Evolutionary conservation across 2,888 invertebrate species (phyloP), one percentile per base, ranked within the genome.

Genomic region (Nomada ruficornis): DNA sequence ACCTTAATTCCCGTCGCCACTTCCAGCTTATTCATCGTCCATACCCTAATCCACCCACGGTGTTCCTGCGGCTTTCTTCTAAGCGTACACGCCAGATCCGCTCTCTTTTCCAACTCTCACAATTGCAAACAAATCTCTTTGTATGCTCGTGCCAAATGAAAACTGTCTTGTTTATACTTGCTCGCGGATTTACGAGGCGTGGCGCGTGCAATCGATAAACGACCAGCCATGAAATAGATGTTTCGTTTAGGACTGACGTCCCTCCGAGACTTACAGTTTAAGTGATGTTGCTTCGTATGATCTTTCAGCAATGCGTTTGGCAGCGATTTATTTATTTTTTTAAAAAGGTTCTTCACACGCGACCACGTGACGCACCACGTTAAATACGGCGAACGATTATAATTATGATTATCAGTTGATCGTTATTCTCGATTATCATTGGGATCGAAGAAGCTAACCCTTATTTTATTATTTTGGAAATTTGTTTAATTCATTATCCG

Each of bases 91-190:
- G 29, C n/a, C 9, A 20, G n/a, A 15, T 18, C 1, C 29, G 2
- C n/a, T 2, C 26, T 50, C n/a, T 50, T 50, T 47, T 7, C 20
- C 3, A 0, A 0, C 1, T 13, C 59, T 67, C 59, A 18, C 26
- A 13, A 36, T 55, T 9, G 9, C 13, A n/a, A 68, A 1, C 44
- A 44, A 36, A 1, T 72, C 0, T 29, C 18, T 69, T 54, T 62
- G 47, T 26, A 20, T 18, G 20, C 20, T 29, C 18, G 18, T 20
- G 57, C 44, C 10, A 60, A 52, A 26, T 10, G 50, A 50, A 29
- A 64, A 64, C 42, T 50, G 50, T 9, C 47, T 59, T 64, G 64
- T 77, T 77, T 71, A 64, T 65, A 77, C 42, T 64, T n/a, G 23
- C 9, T 5, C 42, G 2, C 18, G n/a, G 42, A 71, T 77, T 71